Conservation (phyloP, 1,140 invertebrate genomes). For the Orchestia grillus region DNA sequence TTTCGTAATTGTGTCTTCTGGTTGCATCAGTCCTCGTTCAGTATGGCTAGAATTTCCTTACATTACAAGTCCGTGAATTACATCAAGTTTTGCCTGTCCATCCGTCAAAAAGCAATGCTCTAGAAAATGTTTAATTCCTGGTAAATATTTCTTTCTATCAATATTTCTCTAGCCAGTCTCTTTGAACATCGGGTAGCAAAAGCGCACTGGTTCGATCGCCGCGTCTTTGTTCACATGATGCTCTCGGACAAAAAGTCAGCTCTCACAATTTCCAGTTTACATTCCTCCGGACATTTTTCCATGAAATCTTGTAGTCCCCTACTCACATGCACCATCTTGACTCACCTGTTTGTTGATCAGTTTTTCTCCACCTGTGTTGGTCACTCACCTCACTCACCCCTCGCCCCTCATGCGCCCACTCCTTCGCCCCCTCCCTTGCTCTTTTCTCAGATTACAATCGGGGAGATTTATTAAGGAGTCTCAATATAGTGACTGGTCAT, state of each 20-base stretch:
- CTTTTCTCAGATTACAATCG: constrained; percentile 8
- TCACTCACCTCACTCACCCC: background rate
- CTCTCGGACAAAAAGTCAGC: background rate
- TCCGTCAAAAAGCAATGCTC: too few relatives aligned
- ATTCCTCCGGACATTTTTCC: background rate
- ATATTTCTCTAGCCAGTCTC: too few relatives aligned
- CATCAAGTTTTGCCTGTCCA: too few relatives aligned
- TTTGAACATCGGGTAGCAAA: too few relatives aligned
- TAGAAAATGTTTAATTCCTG: too few relatives aligned
- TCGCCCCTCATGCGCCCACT: background rate
- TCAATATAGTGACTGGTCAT: constrained; percentile 8
- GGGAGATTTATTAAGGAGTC: background rate
- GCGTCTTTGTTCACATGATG: background rate
- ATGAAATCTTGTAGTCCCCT: background rate
- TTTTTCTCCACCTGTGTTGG: background rate
- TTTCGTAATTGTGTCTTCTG: too few relatives aligned
- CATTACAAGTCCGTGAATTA: too few relatives aligned
- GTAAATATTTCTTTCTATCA: too few relatives aligned
- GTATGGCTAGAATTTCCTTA: too few relatives aligned
- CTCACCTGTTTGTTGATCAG: background rate
- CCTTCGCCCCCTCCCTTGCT: background rate
- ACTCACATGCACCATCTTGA: background rate
- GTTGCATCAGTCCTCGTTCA: too few relatives aligned
- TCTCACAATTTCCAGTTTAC: background rate
- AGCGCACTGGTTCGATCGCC: too few relatives aligned